Base-by-base conservation (phyloP, 92 coral and sea anemone genomes). In the Muricea muricata region DNA sequence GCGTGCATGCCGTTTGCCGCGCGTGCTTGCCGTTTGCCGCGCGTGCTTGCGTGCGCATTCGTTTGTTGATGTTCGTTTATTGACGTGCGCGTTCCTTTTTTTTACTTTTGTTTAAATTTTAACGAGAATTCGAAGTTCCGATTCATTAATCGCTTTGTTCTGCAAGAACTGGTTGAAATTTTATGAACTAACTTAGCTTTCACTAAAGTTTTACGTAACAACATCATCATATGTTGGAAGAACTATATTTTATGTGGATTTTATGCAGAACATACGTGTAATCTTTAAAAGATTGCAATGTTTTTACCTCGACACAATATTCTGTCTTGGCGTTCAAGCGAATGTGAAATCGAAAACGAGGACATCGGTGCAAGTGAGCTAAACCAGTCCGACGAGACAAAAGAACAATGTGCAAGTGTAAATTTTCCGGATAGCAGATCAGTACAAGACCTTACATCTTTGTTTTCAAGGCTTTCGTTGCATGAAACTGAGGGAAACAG, bases 391-490 rank as follows among this genome's bases (percentile, higher is more conserved):
- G 37, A 18, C 11, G 70, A 32, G 1, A 15, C 37, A 0, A 15
- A 24, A 26, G 37, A 30, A 63, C 37, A 63, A 63, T 39, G 30
- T 32, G 15, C 23, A 15, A 35, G 50, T 41, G 32, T 24, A 35
- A 37, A 23, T 12, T 20, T 70, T 35, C 29, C 48, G n/a, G 76
- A 42, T 10, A 70, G 55, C 48, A 35, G 33, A 8, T 74, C 60
- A 12, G 61, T 74, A 23, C 20, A 74, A 41, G 57, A 74, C 17
- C 61, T 74, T 74, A 7, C 61, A 26, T 26, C 8, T 39, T 78
- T 58, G 46, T 78, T 78, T 78, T 78, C 83, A 35, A 78, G 39
- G 70, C 83, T 78, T 29, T 56, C 69, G 12, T 41, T 78, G 7
- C 14, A 57, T 24, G 83, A 78, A 17, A n/a, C 23, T 5, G 69